Conservation (phyloP, 2,888 invertebrate species). For the Microchrysa polita region DNA sequence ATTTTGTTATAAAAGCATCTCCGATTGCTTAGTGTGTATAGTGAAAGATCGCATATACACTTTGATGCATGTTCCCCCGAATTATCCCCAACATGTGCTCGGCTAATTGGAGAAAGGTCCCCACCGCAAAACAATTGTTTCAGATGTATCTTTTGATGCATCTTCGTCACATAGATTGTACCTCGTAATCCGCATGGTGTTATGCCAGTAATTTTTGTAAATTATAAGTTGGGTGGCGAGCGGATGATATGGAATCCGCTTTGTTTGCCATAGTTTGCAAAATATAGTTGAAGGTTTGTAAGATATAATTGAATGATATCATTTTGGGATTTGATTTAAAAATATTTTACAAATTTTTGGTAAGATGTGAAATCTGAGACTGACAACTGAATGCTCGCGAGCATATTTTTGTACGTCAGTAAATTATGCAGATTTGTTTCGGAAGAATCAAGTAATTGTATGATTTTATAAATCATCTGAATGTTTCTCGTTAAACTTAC, state of each 20-base stretch:
- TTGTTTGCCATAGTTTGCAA: conserved; percentile 10
- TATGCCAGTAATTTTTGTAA: conserved; percentile 3
- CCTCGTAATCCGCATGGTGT: conserved; percentile 12
- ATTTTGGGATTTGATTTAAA: background rate
- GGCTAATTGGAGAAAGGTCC: conserved; percentile 42
- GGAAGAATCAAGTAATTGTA: too few species aligned
- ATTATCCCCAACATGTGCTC: conserved; percentile 10
- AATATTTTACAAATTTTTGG: background rate
- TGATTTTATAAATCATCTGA: too few species aligned
- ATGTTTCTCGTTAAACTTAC: too few species aligned
- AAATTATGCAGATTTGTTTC: too few species aligned
- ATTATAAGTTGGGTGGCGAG: background rate
- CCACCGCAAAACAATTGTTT: conserved; percentile 31
- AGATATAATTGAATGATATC: background rate
- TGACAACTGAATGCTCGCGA: background rate
- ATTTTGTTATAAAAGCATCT: background rate
- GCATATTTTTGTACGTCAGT: background rate
- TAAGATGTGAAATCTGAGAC: background rate
- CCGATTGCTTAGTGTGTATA: background rate
- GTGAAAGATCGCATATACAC: background rate
- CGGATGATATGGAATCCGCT: background rate
- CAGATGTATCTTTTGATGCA: background rate
- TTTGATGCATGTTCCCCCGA: background rate
- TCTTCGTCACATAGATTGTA: background rate
- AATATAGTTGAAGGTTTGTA: background rate